Evolutionary conservation across 2,888 invertebrate species (phyloP), one percentile per base, ranked within the genome.

Genomic region (Leistus spinibarbis): DNA sequence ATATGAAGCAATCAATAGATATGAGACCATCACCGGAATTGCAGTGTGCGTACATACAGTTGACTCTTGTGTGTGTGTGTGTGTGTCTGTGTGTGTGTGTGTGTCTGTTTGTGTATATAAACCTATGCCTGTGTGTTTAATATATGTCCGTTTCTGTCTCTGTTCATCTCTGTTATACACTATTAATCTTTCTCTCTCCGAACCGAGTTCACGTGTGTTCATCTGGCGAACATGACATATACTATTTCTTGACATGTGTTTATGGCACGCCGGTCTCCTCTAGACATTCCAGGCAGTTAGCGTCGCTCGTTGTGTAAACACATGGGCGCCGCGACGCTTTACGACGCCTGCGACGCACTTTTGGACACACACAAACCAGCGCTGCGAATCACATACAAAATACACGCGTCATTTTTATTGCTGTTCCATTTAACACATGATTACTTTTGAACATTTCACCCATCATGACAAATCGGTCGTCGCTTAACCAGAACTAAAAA

Each of bases 311-410:
- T 84, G 81, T 85, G 85, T 88, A 88, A 88, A 88, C 88, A 88
- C 82, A 83, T 83, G 86, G 88, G 87, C 87, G 87, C 87, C 87
- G 86, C 85, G 85, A 84, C 85, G 85, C 86, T 86, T 86, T 85
- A 86, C 84, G 85, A 86, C 84, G 85, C 84, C 83, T 81, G 81
- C 82, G 82, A 81, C 82, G 82, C 20, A 53, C 54, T 24, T 40
- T 65, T 23, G 19, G 23, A 22, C 23, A 79, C 78, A 81, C 80
- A 80, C 80, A 80, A 80, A 80, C 81, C 40, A 40, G 13, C 40
- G 40, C 40, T 40, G 40, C 40, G 40, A 40, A 40, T 40, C 60
- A 60, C 60, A 60, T 60, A 22, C 60, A 60, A 20, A 22, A 40
- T 60, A 20, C 16, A 64, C 16, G 22, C 27, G 64, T 23, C 23